Percentiles rank a stretch among this genome's conserved stretches.
These are phyloP conservation scores for Alitta virens DNA, from an alignment of 2,888 invertebrate species.

Conservation along the genomic window DNA sequence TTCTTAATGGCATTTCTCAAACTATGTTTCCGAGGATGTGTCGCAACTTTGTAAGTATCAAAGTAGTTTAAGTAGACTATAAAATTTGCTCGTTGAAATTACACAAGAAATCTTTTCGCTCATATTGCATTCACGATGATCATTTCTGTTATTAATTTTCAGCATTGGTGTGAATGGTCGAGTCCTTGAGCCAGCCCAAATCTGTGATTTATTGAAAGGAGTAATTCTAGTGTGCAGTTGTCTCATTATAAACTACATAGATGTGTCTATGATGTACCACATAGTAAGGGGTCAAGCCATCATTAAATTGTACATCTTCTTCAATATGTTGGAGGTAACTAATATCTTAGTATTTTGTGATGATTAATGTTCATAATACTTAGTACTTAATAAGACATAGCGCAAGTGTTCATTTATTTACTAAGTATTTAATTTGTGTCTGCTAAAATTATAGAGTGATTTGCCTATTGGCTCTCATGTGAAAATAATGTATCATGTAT, in stretches of 20 bases:
- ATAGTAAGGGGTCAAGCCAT: constrained; percentile 87
- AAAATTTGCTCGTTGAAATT: too few species aligned
- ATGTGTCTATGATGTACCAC: constrained; percentile 97
- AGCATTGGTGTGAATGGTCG: constrained; percentile 18
- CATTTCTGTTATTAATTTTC: background rate
- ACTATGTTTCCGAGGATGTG: constrained; percentile 53
- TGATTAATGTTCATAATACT: background rate
- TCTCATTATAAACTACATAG: constrained; percentile 80
- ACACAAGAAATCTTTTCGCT: too few species aligned
- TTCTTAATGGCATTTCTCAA: constrained; percentile 85
- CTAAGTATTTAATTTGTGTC: too few species aligned
- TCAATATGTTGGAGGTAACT: constrained; percentile 94
- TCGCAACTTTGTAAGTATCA: constrained; percentile 11
- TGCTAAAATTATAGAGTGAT: too few species aligned
- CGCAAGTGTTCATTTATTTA: too few species aligned
- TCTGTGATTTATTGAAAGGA: constrained; percentile 95
- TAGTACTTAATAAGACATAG: too few species aligned
- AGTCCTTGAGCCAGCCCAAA: constrained; percentile 62
- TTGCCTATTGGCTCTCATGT: too few species aligned
- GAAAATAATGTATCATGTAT: too few species aligned
- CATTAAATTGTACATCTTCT: constrained; percentile 98
- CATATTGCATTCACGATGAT: background rate
- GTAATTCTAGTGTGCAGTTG: constrained; percentile 80
- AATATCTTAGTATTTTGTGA: background rate
- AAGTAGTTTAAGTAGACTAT: too few species aligned